Conservation (phyloP, 2,888 invertebrate species). For the Patella pellucida region DNA sequence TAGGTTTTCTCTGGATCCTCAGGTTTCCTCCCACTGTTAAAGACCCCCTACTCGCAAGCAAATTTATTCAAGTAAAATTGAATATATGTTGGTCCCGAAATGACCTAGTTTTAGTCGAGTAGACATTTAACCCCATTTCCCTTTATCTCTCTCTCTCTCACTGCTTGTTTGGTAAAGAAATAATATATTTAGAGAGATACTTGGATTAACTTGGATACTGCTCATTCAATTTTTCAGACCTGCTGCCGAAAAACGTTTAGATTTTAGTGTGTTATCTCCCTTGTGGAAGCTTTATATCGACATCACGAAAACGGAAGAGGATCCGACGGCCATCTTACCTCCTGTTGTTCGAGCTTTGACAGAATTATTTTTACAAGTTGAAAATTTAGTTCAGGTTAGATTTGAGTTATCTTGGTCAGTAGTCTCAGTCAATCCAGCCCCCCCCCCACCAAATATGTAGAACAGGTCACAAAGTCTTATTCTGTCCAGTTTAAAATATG, state of each 20-base stretch:
- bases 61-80: no score
- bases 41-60: no score
- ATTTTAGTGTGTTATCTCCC: conserved; percentile 60
- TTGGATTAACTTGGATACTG: no score
- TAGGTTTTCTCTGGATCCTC: no score
- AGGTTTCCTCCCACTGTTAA: no score
- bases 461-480: background rate
- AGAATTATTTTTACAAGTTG: conserved; percentile 66
- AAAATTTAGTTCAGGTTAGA: conserved; percentile 61
- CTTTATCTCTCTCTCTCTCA: no score
- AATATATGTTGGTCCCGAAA: no score
- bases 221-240: background rate
- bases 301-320: conserved; percentile 49
- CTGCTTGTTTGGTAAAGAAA: no score
- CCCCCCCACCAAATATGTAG: background rate
- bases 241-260: conserved; percentile 39
- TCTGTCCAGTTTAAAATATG: background rate
- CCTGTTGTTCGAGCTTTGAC: conserved; percentile 64
- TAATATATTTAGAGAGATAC: no score
- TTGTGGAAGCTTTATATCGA: conserved; percentile 63
- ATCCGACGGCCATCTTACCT: conserved; percentile 50
- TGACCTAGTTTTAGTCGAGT: no score
- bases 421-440: background rate
- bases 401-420: background rate
- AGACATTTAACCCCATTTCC: no score